Percentiles rank a stretch among this genome's conserved stretches.
Evolutionary conservation across 35 echinoderm and acorn worm genomes (phyloP).

Genomic region (Ptychodera flava): DNA sequence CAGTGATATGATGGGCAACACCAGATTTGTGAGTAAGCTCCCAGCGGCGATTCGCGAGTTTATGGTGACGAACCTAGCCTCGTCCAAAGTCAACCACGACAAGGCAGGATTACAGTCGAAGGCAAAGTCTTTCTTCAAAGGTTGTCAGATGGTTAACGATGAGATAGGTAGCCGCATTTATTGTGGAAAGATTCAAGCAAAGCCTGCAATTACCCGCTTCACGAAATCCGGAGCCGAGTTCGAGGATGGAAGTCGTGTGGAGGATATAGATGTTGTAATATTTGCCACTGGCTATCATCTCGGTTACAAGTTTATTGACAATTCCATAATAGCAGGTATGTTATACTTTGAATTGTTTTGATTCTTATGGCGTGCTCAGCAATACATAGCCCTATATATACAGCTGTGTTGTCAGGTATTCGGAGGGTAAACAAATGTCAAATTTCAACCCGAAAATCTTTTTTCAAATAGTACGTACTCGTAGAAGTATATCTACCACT

Average conservation of each 20-base stretch:
- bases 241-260: conserved; percentile 60
- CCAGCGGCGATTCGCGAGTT: conserved; percentile 29
- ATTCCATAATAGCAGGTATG: conserved; percentile 57
- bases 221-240: conserved; percentile 56
- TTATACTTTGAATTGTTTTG: neutral
- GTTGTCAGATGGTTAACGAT: conserved; percentile 73
- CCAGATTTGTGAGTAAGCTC: conserved; percentile 37
- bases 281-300: conserved; percentile 76
- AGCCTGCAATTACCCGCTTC: conserved; percentile 62
- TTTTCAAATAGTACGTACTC: no score
- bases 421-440: no score
- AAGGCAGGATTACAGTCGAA: conserved; percentile 50
- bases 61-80: conserved; percentile 22
- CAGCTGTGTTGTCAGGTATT: no score
- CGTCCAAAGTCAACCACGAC: conserved; percentile 41
- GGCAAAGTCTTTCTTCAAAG: conserved; percentile 45
- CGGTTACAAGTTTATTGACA: conserved; percentile 40
- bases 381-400: neutral
- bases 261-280: conserved; percentile 65
- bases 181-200: conserved; percentile 52
- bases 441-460: no score
- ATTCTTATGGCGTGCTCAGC: neutral
- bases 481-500: no score
- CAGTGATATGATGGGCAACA: conserved; percentile 39
- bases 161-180: conserved; percentile 60